Evolutionary conservation across 2,797 vertebrate genomes (phyloP).

Genomic region (Siniperca scherzeri): DNA sequence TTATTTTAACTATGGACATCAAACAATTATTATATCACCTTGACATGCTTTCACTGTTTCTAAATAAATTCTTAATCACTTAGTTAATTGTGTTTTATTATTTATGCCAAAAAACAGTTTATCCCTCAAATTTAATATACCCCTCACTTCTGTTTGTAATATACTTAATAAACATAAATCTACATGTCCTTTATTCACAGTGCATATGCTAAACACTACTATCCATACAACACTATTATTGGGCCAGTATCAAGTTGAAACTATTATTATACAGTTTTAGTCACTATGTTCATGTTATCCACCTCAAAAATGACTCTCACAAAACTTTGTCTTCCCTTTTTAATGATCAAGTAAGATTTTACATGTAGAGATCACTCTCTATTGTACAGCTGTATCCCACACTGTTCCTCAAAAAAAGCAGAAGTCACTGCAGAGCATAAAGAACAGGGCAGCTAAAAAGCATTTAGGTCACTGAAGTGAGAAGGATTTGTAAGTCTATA

Average conservation of each 20-base stretch:
- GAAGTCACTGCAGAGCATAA: constrained; percentile 29
- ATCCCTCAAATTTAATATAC: not conserved
- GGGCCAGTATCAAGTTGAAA: not conserved
- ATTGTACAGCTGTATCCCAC: not conserved
- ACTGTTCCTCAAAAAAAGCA: constrained; percentile 7
- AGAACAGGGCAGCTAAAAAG: constrained; percentile 24
- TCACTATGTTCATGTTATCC: not conserved
- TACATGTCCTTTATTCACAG: not conserved
- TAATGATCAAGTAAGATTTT: not conserved
- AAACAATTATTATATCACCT: not conserved
- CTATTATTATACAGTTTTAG: not conserved
- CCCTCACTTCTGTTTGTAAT: not conserved
- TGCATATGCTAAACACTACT: not conserved
- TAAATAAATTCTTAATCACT: not conserved
- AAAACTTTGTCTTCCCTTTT: not conserved
- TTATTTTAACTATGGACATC: not conserved
- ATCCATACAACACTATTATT: not conserved
- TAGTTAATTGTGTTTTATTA: too few species aligned
- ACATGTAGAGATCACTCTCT: not conserved
- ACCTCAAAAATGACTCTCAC: not conserved
- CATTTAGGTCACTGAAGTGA: constrained; percentile 45
- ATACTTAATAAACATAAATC: not conserved
- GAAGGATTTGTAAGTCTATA: constrained; percentile 33
- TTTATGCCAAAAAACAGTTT: not conserved
- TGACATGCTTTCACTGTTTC: not conserved